A percentile compares a stretch with the other conserved stretches of the same genome.
Evolutionary conservation across 2,888 invertebrate species (phyloP).

Genomic region (Formica aserva): DNA sequence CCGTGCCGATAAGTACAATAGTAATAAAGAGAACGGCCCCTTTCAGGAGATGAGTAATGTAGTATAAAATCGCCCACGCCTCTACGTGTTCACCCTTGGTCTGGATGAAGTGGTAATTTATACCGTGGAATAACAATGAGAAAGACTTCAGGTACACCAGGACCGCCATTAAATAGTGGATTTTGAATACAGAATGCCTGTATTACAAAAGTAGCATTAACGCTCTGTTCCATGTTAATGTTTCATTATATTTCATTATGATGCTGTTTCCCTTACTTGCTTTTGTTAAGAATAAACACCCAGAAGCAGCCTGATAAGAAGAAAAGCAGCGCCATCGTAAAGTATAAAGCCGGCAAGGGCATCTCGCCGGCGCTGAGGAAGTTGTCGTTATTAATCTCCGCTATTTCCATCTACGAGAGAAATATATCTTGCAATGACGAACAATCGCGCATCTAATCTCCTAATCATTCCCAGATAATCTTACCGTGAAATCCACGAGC

Average conservation of each 20-base stretch:
- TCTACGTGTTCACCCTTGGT: slow-evolving; percentile 97
- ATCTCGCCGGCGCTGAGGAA: slow-evolving; percentile 98
- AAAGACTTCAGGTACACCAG: slow-evolving; percentile 96
- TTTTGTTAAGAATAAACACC: slow-evolving; percentile 94
- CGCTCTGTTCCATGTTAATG: neutral
- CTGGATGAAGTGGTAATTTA: slow-evolving; percentile 97
- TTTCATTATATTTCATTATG: neutral
- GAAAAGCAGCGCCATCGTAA: slow-evolving; percentile 96
- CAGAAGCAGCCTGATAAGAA: slow-evolving; percentile 96
- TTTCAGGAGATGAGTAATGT: slow-evolving; percentile 98
- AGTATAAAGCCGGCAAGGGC: slow-evolving; percentile 96
- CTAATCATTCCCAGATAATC: slow-evolving; percentile 68
- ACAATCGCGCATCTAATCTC: neutral
- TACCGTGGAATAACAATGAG: slow-evolving; percentile 97
- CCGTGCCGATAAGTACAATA: slow-evolving; percentile 98
- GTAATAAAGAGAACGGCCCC: slow-evolving; percentile 98
- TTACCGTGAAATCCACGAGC: slow-evolving; percentile 90
- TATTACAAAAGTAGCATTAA: slow-evolving; percentile 4
- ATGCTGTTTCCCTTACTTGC: slow-evolving; percentile 87
- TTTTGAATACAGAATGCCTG: slow-evolving; percentile 95
- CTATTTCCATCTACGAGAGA: slow-evolving; percentile 91
- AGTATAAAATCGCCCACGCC: slow-evolving; percentile 98
- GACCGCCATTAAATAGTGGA: slow-evolving; percentile 98
- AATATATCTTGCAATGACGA: neutral
- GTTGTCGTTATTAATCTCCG: slow-evolving; percentile 94